Percentiles rank a stretch among this genome's conserved stretches.
phyloP scores from a whole-genome alignment of 2,113 vertebrate genomes.

The Choloepus hoffmanni region DNA sequence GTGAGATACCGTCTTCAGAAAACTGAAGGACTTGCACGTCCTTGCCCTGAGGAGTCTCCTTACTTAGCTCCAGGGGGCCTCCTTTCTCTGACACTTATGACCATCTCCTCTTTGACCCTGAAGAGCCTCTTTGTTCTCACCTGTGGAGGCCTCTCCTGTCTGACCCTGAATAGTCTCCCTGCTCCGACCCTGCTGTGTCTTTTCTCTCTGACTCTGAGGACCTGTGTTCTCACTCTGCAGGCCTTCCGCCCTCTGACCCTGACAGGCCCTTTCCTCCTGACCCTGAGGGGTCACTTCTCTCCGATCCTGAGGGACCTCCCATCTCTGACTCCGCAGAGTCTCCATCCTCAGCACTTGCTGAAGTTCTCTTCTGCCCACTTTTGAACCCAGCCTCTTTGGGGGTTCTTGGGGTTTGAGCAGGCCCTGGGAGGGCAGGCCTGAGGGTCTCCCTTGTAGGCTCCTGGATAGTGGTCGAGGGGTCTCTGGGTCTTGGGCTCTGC shows the following conservation, averaged over 20 bases:
- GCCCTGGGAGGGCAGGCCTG: not conserved
- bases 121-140: not conserved
- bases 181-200: not conserved
- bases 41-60: not conserved
- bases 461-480: not conserved
- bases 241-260: not conserved
- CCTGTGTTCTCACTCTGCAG: not conserved
- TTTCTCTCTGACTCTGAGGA: not conserved
- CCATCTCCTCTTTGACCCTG: not conserved
- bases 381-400: not conserved
- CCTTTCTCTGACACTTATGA: not conserved
- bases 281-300: not conserved
- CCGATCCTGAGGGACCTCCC: not conserved
- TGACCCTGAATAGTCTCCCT: not conserved
- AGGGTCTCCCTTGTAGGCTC: not conserved
- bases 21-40: not conserved
- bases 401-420: not conserved
- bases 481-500: not conserved
- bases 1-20: not conserved
- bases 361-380: not conserved
- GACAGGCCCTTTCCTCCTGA: not conserved
- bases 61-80: not conserved
- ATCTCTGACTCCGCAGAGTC: not conserved
- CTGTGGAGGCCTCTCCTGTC: not conserved
- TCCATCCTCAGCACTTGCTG: not conserved